These are phyloP conservation scores for Aradophagus sp. DNA, from an alignment of 1,140 invertebrate species.

Conservation along the genomic window DNA sequence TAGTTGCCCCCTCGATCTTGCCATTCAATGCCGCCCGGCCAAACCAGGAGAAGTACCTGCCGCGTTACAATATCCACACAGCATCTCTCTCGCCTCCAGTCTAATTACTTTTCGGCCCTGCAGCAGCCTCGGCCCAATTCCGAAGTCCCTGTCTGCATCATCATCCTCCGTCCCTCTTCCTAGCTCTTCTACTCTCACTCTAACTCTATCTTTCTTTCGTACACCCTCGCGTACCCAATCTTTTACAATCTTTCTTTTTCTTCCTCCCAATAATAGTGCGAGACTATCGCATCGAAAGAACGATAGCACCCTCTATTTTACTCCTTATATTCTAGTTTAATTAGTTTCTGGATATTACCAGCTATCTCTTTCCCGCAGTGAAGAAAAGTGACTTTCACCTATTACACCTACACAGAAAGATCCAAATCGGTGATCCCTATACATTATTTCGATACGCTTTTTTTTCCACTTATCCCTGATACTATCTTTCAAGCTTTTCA, in stretches of 20 bases:
- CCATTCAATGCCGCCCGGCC: conserved; percentile 40
- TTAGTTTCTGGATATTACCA: conserved; percentile 70
- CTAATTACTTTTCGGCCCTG: conserved; percentile 71
- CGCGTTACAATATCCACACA: conserved; percentile 68
- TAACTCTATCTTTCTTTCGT: neutral
- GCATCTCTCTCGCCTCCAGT: conserved; percentile 70
- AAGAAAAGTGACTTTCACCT: conserved; percentile 45
- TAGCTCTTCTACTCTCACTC: conserved; percentile 1
- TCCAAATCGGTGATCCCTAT: conserved; percentile 19
- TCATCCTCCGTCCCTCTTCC: neutral
- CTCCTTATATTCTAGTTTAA: conserved; percentile 71
- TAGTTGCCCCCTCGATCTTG: conserved; percentile 52
- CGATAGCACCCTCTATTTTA: conserved; percentile 67
- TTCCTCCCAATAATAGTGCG: conserved; percentile 40
- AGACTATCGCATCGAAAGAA: conserved; percentile 61
- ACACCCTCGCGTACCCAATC: neutral
- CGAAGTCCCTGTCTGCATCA: conserved; percentile 41
- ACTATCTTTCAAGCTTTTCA: conserved; percentile 10
- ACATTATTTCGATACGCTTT: conserved; percentile 26
- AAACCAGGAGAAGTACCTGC: conserved; percentile 51
- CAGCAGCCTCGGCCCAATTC: conserved; percentile 51
- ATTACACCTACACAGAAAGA: conserved; percentile 28
- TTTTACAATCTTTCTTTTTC: neutral
- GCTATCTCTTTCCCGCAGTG: conserved; percentile 63
- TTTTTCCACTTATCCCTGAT: conserved; percentile 11